Base-by-base conservation (phyloP, 2,888 invertebrate species). In the Lepidochitona cinerea region DNA sequence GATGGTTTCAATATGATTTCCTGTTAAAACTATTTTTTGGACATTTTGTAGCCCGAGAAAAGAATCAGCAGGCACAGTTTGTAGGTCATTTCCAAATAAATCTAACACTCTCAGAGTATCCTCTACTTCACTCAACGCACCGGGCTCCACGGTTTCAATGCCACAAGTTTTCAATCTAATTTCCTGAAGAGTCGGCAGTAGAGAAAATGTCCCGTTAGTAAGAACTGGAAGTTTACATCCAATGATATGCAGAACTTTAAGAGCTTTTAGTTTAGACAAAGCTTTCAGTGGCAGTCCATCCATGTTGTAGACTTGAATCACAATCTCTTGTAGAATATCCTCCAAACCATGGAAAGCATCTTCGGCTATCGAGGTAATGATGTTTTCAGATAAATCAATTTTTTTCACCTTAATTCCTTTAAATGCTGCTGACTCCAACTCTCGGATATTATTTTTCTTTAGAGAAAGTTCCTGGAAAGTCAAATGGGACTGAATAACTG, bases 361-460 rank as follows among this genome's bases (percentile, higher is more conserved):
- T 2, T 75, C 73, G 70, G 79, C 67, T 26, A 81, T 68, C 37
- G 64, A 67, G 0, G 78, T 77, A 18, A 81, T 73, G 33, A 75
- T 75, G 54, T 81, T 81, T 49, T 79, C 79, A 18, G 79, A 73
- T 26, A 81, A 68, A 59, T 81, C 81, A 23, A 81, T 69, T 14
- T 65, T 59, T 71, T 78, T 71, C 37, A 77, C 70, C 69, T 75
- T 72, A 33, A 81, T 72, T 26, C 79, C 78, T 29, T 67, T 49
- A 33, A 81, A 81, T 0, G 78, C 78, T 26, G 71, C 33, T n/a
- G 75, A 72, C 4, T 77, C 79, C 6, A 81, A 70, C 32, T 67
- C 53, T 14, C 76, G 49, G 73, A 81, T 79, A 64, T 70, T 78
- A 73, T 81, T 81, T 35, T 79, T 68, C n/a, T 70, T 59, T n/a